phyloP scores from a whole-genome alignment of 2,797 vertebrate species.

The Cetoscarus ocellatus region DNA sequence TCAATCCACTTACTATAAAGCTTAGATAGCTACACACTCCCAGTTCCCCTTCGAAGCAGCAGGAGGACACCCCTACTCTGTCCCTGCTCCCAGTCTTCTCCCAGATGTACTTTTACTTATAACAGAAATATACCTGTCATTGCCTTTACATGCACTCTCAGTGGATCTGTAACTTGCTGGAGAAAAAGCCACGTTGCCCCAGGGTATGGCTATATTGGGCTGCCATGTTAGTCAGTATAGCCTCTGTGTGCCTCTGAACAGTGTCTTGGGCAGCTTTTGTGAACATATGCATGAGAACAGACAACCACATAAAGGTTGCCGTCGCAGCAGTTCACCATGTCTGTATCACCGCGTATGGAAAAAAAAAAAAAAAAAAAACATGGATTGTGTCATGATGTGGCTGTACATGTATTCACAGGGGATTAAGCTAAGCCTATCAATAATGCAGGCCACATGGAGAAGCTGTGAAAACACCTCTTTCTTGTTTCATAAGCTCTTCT shows the following conservation, averaged over 20 bases:
- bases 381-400: constrained; percentile 55
- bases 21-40: neutral
- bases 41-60: neutral
- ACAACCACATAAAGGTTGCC: constrained; percentile 39
- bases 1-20: neutral
- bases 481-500: constrained; percentile 55
- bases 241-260: constrained; percentile 21
- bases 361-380: constrained; percentile 39
- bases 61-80: constrained; percentile 15
- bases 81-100: constrained; percentile 5
- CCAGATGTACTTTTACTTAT: constrained; percentile 19
- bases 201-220: constrained; percentile 20
- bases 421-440: constrained; percentile 68
- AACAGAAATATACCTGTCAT: constrained; percentile 42
- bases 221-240: constrained; percentile 28
- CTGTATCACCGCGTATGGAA: constrained; percentile 15
- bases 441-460: constrained; percentile 68
- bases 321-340: constrained; percentile 34
- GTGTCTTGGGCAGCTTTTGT: constrained; percentile 10
- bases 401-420: constrained; percentile 48
- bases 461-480: constrained; percentile 63
- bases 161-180: constrained; percentile 27
- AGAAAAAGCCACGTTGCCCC: constrained; percentile 24
- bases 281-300: constrained; percentile 36
- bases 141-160: constrained; percentile 26